Conservation (phyloP, 2,888 invertebrate species). For the Amphipoea lucens region DNA sequence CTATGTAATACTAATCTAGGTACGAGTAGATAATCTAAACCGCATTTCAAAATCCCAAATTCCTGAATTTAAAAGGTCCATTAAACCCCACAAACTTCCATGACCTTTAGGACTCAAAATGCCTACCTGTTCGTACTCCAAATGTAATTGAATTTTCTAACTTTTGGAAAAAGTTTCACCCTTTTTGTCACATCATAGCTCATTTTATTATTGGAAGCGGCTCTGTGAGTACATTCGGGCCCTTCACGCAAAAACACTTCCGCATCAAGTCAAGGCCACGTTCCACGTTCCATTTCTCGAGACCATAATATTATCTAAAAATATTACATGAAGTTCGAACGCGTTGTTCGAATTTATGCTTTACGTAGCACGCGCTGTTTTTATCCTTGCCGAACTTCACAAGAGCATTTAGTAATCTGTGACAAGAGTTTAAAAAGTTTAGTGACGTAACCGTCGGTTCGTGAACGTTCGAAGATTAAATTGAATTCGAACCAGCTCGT, state of each 20-base stretch:
- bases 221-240: slow-evolving; percentile 39
- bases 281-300: slow-evolving; percentile 57
- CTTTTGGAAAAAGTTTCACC: slow-evolving; percentile 38
- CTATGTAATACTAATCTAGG: neutral
- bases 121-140: slow-evolving; percentile 10
- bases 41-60: neutral
- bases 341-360: neutral
- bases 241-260: slow-evolving; percentile 68
- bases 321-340: slow-evolving; percentile 36
- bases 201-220: slow-evolving; percentile 53
- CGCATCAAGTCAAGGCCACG: slow-evolving; percentile 74
- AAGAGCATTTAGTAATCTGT: too few relatives aligned
- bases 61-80: slow-evolving; percentile 10
- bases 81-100: neutral
- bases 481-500: slow-evolving; percentile 8
- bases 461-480: neutral
- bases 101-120: slow-evolving; percentile 21
- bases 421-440: slow-evolving; percentile 3
- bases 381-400: slow-evolving; percentile 25
- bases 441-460: neutral
- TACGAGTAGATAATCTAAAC: too few relatives aligned
- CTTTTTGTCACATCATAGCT: slow-evolving; percentile 50
- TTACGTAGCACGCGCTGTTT: neutral
- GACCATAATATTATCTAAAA: slow-evolving; percentile 51
- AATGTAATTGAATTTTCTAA: slow-evolving; percentile 44